Evolutionary conservation across 2,113 vertebrate species (phyloP), one percentile per base, ranked within the genome.

Genomic region (Acinonyx jubatus): DNA sequence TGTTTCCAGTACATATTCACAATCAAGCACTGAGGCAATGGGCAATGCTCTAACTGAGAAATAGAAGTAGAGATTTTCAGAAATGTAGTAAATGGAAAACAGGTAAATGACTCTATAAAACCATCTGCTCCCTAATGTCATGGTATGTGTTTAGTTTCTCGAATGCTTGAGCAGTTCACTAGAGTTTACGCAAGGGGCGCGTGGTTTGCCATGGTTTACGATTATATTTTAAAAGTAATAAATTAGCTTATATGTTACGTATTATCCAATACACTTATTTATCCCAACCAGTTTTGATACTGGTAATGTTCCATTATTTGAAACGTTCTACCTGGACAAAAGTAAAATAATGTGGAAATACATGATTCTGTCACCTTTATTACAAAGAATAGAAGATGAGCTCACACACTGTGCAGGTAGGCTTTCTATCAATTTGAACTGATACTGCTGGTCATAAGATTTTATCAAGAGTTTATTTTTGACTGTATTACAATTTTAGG

Each of bases 71-170:
- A 55, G 19, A 79, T 76, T 96, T 92, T 76, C 41, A 50, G 29
- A 10, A 92, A 69, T 83, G 19, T 38, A 90, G 18, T 29, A 68
- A 89, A n/a, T 89, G 33, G 52, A 96, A 97, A 93, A 84, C 18
- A 80, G 14, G 14, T 83, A 96, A 93, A 85, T 83, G 38, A 92
- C 10, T 87, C 79, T 81, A 48, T 41, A 73, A 96, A 91, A 33
- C 31, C 10, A 73, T 50, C 9, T 89, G 65, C 25, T 50, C 48
- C 73, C 7, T 79, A 84, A 89, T 11, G 13, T 36, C 19, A 0
- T 71, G 14, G 7, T 69, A 33, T 84, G 14, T 68, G 81, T 36
- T 93, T 66, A 95, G 33, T 41, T 76, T 41, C 4, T 21, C 63
- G 12, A 73, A 55, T 74, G 55, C 14, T 38, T 80, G 31, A 94